These are phyloP conservation scores for Myanophis thanlyinensis DNA, from an alignment of 2,113 vertebrate species.

Conservation along the genomic window DNA sequence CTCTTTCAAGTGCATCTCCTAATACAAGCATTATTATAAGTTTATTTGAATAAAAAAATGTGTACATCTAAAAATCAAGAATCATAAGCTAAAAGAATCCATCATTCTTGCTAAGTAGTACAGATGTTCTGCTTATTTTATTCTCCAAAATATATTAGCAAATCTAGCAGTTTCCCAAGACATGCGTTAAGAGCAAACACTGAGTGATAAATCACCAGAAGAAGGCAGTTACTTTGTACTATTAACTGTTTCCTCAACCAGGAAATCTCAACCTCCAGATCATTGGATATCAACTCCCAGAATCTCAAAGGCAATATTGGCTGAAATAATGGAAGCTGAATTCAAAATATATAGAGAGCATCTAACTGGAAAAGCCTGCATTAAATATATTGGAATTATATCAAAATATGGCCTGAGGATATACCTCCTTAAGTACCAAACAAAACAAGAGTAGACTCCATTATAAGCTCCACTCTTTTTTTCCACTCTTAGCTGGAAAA, in stretches of 20 bases:
- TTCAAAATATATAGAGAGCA: background rate
- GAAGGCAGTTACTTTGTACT: background rate
- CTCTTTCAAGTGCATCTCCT: background rate
- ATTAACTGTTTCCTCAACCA: background rate
- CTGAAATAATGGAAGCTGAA: background rate
- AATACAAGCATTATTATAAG: background rate
- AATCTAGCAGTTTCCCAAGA: background rate
- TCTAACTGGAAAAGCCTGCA: background rate
- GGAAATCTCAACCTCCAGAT: too few species aligned
- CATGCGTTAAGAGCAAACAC: background rate
- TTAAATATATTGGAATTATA: background rate
- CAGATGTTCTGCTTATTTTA: background rate
- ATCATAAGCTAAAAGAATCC: background rate
- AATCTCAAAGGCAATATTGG: background rate
- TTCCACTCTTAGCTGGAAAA: background rate
- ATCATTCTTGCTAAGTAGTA: background rate
- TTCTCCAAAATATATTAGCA: background rate
- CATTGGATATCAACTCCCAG: background rate
- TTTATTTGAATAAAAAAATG: background rate
- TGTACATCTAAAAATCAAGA: background rate
- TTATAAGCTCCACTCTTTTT: too few species aligned
- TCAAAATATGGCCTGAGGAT: background rate
- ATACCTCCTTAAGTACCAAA: background rate
- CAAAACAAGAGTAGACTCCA: background rate
- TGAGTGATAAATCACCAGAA: background rate